Conservation (phyloP, 2,113 vertebrate species). For the Chaenogobius annularis region DNA sequence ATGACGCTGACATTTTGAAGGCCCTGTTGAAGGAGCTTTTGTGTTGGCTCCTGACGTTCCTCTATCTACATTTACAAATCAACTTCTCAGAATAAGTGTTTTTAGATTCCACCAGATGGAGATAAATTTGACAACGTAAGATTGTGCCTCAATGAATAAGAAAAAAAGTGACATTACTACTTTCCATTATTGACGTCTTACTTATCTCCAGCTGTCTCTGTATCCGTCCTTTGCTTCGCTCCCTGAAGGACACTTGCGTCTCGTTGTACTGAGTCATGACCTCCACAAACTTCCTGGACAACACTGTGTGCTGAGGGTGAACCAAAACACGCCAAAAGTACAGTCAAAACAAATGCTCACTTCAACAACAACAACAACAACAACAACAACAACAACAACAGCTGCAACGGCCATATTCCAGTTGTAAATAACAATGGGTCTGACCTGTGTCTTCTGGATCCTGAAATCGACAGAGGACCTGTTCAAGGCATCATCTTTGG, state of each 20-base stretch:
- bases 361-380: not conserved
- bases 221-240: constrained; percentile 92
- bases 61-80: not conserved
- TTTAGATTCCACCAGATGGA: not conserved
- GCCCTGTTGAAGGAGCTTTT: not conserved
- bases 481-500: constrained; percentile 79
- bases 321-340: constrained; percentile 7
- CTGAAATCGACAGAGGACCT: constrained; percentile 84
- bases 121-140: not conserved
- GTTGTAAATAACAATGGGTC: constrained; percentile 11
- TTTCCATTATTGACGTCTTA: constrained; percentile 71
- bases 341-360: not conserved
- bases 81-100: not conserved
- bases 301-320: constrained; percentile 82
- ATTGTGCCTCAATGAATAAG: not conserved
- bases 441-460: constrained; percentile 95
- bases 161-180: not conserved
- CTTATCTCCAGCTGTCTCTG: constrained; percentile 96
- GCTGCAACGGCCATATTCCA: not conserved
- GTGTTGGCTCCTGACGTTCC: not conserved
- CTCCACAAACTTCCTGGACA: constrained; percentile 93
- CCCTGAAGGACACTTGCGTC: constrained; percentile 90
- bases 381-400: not conserved
- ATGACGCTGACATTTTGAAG: too few species aligned
- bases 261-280: constrained; percentile 94